These are phyloP conservation scores for Pectinophora gossypiella DNA, from an alignment of 1,140 invertebrate species.

Conservation along the genomic window DNA sequence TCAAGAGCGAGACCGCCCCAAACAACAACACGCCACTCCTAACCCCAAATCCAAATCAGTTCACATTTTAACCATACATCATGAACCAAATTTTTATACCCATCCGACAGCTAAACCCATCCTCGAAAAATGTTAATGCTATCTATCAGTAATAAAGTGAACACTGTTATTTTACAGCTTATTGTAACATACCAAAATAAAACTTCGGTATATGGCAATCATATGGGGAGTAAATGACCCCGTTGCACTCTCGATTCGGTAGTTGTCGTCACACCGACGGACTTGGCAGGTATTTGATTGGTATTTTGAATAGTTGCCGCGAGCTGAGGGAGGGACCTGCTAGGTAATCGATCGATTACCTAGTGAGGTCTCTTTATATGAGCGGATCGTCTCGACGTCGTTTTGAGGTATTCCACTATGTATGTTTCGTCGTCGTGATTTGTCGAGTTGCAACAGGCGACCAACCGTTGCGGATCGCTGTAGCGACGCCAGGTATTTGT, in stretches of 20 bases:
- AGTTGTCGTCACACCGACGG: conserved; percentile 71
- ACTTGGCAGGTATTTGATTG: conserved; percentile 72
- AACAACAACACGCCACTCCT: not conserved
- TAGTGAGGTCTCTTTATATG: conserved; percentile 30
- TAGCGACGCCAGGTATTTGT: conserved; percentile 61
- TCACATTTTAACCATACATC: not conserved
- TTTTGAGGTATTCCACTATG: conserved; percentile 60
- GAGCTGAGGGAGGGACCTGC: conserved; percentile 28
- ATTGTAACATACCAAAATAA: conserved; percentile 66
- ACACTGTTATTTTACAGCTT: conserved; percentile 72
- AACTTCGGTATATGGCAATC: conserved; percentile 67
- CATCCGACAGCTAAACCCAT: conserved; percentile 9
- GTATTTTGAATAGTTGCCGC: conserved; percentile 69
- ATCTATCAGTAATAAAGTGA: conserved; percentile 66
- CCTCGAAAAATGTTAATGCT: conserved; percentile 31
- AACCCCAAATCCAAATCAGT: not conserved
- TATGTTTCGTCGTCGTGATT: conserved; percentile 45
- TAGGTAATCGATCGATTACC: conserved; percentile 24
- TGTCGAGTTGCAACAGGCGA: conserved; percentile 19
- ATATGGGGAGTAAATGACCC: conserved; percentile 52
- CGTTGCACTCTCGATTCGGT: conserved; percentile 60
- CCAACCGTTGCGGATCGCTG: conserved; percentile 31
- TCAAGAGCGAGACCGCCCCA: not conserved
- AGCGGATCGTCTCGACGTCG: conserved; percentile 41
- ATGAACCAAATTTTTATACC: not conserved